These are phyloP conservation scores for Aythya baeri DNA, from an alignment of 2,113 vertebrate genomes.

Conservation along the genomic window DNA sequence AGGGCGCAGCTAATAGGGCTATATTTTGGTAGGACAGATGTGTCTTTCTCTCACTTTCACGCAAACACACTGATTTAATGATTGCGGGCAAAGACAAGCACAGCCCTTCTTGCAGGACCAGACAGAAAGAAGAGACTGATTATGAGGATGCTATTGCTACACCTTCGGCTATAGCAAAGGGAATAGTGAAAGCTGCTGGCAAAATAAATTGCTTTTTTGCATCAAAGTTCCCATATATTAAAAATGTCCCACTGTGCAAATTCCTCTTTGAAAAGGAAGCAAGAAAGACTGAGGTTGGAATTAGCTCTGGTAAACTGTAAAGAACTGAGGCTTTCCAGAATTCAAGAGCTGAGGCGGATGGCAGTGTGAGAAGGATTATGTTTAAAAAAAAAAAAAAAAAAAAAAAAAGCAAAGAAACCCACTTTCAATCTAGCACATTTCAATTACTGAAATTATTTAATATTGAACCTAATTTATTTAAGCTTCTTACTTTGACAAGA, in stretches of 20 bases:
- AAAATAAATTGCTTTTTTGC: constrained; percentile 63
- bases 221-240: constrained; percentile 28
- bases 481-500: constrained; percentile 25
- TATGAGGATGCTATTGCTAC: not conserved
- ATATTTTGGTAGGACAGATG: not conserved
- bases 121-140: constrained; percentile 4
- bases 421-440: not conserved
- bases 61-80: not conserved
- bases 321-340: constrained; percentile 40
- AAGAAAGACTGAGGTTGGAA: constrained; percentile 6
- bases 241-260: constrained; percentile 22
- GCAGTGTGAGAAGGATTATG: not conserved
- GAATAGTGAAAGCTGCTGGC: constrained; percentile 34
- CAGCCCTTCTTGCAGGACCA: constrained; percentile 2
- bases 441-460: constrained; percentile 12
- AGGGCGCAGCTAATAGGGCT: not conserved
- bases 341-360: not conserved
- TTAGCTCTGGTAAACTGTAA: constrained; percentile 35
- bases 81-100: not conserved
- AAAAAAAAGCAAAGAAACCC: not conserved
- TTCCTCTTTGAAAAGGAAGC: constrained; percentile 36
- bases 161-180: not conserved
- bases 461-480: constrained; percentile 21
- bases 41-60: constrained; percentile 2
- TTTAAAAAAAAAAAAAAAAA: not conserved